Conservation (phyloP, 2,113 vertebrate genomes). For the Plotosus lineatus region DNA sequence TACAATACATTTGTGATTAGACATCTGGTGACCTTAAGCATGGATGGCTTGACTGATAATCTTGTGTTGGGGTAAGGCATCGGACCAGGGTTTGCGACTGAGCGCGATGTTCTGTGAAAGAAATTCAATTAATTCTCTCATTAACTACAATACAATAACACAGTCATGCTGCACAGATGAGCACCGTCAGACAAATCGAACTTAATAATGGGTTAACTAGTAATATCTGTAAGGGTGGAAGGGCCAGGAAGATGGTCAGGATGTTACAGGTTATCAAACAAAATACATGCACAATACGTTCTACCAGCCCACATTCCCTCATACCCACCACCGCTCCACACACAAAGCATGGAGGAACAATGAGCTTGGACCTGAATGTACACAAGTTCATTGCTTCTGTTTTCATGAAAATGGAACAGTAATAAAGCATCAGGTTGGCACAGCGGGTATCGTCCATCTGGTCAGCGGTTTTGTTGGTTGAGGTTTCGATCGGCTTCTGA, state of each 20-base stretch:
- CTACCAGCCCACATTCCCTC: neutral
- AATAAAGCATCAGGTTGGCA: neutral
- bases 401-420: conserved; percentile 10
- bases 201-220: too few relatives aligned
- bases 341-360: neutral
- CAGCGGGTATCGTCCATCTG: neutral
- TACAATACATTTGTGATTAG: neutral
- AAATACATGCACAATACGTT: neutral
- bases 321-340: neutral
- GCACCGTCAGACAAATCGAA: neutral
- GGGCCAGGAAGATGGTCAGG: neutral
- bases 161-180: neutral
- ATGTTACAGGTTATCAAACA: neutral
- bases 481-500: neutral
- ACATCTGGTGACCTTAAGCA: neutral
- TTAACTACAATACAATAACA: neutral
- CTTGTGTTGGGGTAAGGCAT: neutral
- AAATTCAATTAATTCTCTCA: conserved; percentile 63
- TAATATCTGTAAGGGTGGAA: neutral
- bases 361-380: neutral
- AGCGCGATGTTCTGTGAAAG: conserved; percentile 61
- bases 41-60: neutral
- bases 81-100: conserved; percentile 48
- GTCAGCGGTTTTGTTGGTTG: neutral
- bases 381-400: neutral